These are phyloP conservation scores for Masnerella sp. DNA, from an alignment of 2,888 invertebrate species.

Conservation along the genomic window DNA sequence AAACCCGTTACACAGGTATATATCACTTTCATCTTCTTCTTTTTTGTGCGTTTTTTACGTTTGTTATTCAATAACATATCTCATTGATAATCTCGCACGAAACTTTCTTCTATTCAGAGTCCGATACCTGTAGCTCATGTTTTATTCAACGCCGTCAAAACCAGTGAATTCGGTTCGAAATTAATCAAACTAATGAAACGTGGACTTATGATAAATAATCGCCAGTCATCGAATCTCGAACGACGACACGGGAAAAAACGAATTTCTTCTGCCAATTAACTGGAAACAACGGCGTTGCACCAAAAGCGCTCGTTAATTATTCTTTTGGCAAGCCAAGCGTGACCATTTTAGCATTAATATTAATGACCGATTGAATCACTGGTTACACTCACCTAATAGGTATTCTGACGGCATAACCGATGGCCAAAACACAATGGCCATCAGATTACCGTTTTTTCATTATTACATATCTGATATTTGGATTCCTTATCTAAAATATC, in stretches of 20 bases:
- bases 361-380: slow-evolving; percentile 37
- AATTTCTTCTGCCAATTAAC: slow-evolving; percentile 27
- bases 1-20: slow-evolving; percentile 36
- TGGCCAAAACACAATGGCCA: slow-evolving; percentile 17
- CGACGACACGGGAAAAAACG: slow-evolving; percentile 6
- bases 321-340: slow-evolving; percentile 32
- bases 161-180: slow-evolving; percentile 16
- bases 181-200: slow-evolving; percentile 26
- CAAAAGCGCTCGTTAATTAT: slow-evolving; percentile 17
- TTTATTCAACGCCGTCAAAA: slow-evolving; percentile 37
- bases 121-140: slow-evolving; percentile 26
- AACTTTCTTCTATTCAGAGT: slow-evolving; percentile 45
- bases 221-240: slow-evolving; percentile 18
- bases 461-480: too few species aligned
- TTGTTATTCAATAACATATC: slow-evolving; percentile 47
- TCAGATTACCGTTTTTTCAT: too few species aligned
- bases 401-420: slow-evolving; percentile 3
- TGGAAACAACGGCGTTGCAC: slow-evolving; percentile 1
- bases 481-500: too few species aligned
- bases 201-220: slow-evolving; percentile 7
- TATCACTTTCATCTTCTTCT: slow-evolving; percentile 50
- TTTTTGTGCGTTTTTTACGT: slow-evolving; percentile 30
- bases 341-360: slow-evolving; percentile 39
- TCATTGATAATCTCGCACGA: slow-evolving; percentile 39
- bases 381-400: slow-evolving; percentile 24